Percentiles rank a stretch among this genome's conserved stretches.
Conservation (phyloP, 2,797 vertebrate species). For the Craterocephalus amniculus region DNA sequence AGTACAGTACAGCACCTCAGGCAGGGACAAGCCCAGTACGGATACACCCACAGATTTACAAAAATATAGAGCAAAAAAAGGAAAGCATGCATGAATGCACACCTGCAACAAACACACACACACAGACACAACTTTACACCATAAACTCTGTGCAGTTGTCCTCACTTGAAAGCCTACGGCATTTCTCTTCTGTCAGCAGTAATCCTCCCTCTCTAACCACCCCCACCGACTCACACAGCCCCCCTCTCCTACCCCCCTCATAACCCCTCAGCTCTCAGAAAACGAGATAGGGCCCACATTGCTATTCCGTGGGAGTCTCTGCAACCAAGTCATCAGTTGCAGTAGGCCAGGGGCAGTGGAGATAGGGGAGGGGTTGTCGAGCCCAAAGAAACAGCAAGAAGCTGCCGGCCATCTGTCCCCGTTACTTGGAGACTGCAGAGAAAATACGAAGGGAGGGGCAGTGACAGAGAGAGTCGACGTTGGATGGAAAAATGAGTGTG, state of each 20-base stretch:
- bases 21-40: slow-evolving; percentile 45
- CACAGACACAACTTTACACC: slow-evolving; percentile 45
- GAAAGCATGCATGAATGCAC: slow-evolving; percentile 46
- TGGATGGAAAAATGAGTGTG: slow-evolving; percentile 31
- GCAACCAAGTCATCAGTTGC: slow-evolving; percentile 76
- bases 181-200: slow-evolving; percentile 78
- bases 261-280: slow-evolving; percentile 65
- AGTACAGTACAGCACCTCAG: slow-evolving; percentile 40
- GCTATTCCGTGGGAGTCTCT: slow-evolving; percentile 78
- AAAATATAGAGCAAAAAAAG: slow-evolving; percentile 39
- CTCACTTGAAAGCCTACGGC: slow-evolving; percentile 62
- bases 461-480: slow-evolving; percentile 30
- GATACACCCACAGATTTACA: slow-evolving; percentile 30
- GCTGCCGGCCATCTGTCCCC: slow-evolving; percentile 78
- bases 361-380: slow-evolving; percentile 39
- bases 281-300: slow-evolving; percentile 74
- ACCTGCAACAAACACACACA: slow-evolving; percentile 58
- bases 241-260: slow-evolving; percentile 22
- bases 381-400: slow-evolving; percentile 75
- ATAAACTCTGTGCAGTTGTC: slow-evolving; percentile 54
- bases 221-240: slow-evolving; percentile 42
- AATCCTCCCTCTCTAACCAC: slow-evolving; percentile 64
- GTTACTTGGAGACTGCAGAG: slow-evolving; percentile 71
- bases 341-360: slow-evolving; percentile 62
- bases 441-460: slow-evolving; percentile 45